Conservation (phyloP, 2,888 invertebrate species). For the Rhagonycha lutea region DNA sequence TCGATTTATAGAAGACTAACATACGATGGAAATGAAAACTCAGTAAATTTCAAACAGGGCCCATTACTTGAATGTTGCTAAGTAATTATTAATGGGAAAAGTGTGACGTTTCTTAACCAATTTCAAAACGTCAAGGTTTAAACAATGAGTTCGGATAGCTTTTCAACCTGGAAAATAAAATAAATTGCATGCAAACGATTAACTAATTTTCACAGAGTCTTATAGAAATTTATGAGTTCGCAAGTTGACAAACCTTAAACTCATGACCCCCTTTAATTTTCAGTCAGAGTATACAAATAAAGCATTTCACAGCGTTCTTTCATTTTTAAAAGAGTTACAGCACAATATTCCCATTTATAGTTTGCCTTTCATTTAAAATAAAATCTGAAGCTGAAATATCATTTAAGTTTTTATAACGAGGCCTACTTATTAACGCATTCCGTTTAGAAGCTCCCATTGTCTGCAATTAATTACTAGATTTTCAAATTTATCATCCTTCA, state of each 20-base stretch:
- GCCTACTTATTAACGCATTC: background rate
- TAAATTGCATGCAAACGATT: background rate
- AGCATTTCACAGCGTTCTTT: background rate
- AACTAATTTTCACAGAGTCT: background rate
- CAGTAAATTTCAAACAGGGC: background rate
- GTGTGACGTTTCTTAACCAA: background rate
- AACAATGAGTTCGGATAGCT: background rate
- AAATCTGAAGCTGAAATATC: background rate
- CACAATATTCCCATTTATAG: background rate
- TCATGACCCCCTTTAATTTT: background rate
- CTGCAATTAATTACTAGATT: background rate
- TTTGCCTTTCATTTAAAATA: background rate
- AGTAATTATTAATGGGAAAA: background rate
- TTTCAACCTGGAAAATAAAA: background rate
- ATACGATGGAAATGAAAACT: background rate
- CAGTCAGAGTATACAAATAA: background rate
- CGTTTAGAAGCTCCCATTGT: background rate
- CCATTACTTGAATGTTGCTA: background rate
- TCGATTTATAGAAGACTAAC: background rate
- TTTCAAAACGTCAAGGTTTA: background rate
- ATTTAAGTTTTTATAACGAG: background rate
- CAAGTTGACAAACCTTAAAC: background rate
- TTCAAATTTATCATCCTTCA: slow-evolving; percentile 1
- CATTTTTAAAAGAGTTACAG: background rate
- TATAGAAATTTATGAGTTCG: background rate